Base-by-base conservation (phyloP, 1,140 invertebrate species). In the Metopolophium dirhodum region DNA sequence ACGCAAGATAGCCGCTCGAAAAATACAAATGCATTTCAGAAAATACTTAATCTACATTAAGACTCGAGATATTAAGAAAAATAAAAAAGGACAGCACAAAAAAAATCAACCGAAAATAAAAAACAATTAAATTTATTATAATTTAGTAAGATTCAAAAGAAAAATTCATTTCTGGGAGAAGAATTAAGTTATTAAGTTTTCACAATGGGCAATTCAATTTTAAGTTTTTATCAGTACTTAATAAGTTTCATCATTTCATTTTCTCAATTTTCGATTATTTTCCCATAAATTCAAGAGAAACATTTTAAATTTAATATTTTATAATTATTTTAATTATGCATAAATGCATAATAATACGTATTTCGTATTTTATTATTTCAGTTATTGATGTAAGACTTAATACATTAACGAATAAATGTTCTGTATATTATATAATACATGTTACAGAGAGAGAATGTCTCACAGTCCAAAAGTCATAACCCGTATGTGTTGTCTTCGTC, bases 1-100 rank as follows among this genome's bases (percentile, higher is more conserved):
- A 35, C 91, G 91, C 3, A 86, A 93, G n/a, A 93, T 93, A 85
- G 91, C 91, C 0, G 91, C 82, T 57, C 91, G 91, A 14, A 93
- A 93, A 93, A 93, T 93, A 51, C 91, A 93, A 85, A 54, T 85
- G 23, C 22, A 54, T 85, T 93, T 93, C 9, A 86, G 91, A 45
- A 68, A 37, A 57, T 93, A 93, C 77, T 37, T 93, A 45, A 93
- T 86, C 18, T 93, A 93, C 20, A 93, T 93, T 45, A 82, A 83
- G 14, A 93, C 91, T 9, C 77, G 82, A 0, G 91, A 83, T 22
- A 85, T 8, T 18, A 93, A 85, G 26, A 51, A 41, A 49, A 86
- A 86, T 41, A 93, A 85, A 82, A 93, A 86, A 54, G 91, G 82
- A 20, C 82, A 93, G 8, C 30, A 41, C 3, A 93, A 85, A 86